Evolutionary conservation across 2,113 vertebrate species (phyloP).

Genomic region (Tragelaphus imberbis): DNA sequence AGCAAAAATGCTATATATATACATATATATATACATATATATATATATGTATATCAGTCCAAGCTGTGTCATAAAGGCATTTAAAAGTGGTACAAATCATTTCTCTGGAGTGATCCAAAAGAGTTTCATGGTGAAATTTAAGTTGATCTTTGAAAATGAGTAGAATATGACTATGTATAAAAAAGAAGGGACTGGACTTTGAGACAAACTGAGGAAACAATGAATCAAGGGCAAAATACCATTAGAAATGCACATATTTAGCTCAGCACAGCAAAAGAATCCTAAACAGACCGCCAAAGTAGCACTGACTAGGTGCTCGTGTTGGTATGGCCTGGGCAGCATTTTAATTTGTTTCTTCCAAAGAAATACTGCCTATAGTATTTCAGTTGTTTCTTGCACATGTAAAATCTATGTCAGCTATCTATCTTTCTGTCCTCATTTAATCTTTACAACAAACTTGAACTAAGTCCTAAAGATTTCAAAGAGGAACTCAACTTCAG

Average conservation of each 20-base stretch:
- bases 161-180: neutral
- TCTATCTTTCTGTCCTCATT: neutral
- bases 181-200: neutral
- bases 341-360: neutral
- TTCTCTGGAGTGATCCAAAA: neutral
- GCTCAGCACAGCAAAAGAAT: neutral
- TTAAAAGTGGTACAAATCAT: neutral
- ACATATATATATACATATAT: neutral
- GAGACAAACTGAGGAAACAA: conserved; percentile 17
- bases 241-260: neutral
- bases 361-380: neutral
- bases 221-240: neutral
- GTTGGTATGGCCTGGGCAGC: neutral
- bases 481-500: neutral
- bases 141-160: neutral
- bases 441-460: conserved; percentile 29
- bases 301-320: neutral
- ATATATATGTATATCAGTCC: neutral
- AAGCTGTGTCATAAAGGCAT: neutral
- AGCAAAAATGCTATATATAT: neutral
- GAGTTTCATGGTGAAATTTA: neutral
- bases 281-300: neutral
- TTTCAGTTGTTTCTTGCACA: neutral
- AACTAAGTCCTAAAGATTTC: conserved; percentile 14
- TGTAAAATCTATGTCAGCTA: neutral